A percentile compares a stretch with the other conserved stretches of the same genome.
Conservation (phyloP, 2,797 vertebrate genomes). For the Poecilia picta region DNA sequence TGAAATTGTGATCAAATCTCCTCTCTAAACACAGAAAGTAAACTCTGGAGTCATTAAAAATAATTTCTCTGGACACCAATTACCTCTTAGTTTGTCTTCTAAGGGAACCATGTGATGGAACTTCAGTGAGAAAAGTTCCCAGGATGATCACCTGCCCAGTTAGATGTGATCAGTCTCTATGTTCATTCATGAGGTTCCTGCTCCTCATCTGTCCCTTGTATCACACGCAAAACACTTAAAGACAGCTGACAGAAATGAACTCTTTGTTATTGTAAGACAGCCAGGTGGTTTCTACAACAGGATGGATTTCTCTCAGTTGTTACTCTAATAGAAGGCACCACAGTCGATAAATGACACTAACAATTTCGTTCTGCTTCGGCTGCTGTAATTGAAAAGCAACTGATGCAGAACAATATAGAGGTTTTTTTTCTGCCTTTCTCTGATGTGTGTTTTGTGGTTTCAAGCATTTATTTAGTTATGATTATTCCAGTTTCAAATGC, state of each 20-base stretch:
- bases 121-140: constrained; percentile 50
- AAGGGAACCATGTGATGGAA: constrained; percentile 53
- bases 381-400: constrained; percentile 92
- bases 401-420: constrained; percentile 86
- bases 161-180: constrained; percentile 51
- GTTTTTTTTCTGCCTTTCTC: constrained; percentile 71
- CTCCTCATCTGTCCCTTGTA: constrained; percentile 67
- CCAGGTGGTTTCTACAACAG: constrained; percentile 89
- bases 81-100: constrained; percentile 73
- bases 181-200: constrained; percentile 53
- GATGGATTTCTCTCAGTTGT: constrained; percentile 87
- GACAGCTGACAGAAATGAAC: constrained; percentile 82
- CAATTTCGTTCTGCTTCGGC: constrained; percentile 89
- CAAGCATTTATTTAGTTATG: constrained; percentile 69
- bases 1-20: not conserved
- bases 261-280: constrained; percentile 88
- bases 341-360: constrained; percentile 92
- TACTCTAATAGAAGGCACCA: constrained; percentile 87
- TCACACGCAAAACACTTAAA: constrained; percentile 67
- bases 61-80: constrained; percentile 83
- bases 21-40: constrained; percentile 3
- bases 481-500: constrained; percentile 65
- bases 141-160: constrained; percentile 59
- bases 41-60: constrained; percentile 20
- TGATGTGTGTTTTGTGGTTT: constrained; percentile 78